Evolutionary conservation across 1,140 invertebrate species (phyloP), one percentile per base, ranked within the genome.

Genomic region (Lethrus apterus): DNA sequence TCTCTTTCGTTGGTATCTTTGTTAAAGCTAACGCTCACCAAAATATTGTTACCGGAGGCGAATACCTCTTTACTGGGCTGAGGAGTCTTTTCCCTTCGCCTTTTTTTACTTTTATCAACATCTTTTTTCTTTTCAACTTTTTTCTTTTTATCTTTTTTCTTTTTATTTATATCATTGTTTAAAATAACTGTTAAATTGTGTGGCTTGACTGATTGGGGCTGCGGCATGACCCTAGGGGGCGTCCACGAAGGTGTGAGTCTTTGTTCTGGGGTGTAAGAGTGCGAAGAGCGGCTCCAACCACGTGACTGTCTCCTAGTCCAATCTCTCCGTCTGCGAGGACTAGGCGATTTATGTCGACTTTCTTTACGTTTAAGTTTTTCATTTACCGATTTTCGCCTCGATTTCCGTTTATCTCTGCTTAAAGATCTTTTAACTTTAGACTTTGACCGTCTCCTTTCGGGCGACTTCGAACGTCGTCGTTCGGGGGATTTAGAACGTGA

Each of bases 1-100:
- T 74, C 66, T 50, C 75, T 65, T 17, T 48, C 24, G 18, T 32
- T 70, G 46, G 77, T 76, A 43, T 83, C 81, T 51, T 86, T 84
- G 58, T 85, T 86, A 63, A 93, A 93, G 65, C 87, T 91, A 4
- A 93, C 86, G 65, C 88, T 92, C 0, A 93, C 88, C 20, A 92
- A 72, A 43, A 93, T 93, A 60, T 91, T 92, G 66, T 92, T 88
- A 3, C 89, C 90, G 17, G 88, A 90, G 0, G 89, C 86, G 60
- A 91, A 92, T 0, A 93, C 87, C 69, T 92, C 89, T 64, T 93
- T 93, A 0, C 81, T 84, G 1, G 85, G 84, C 2, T 75, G 69
- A 0, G 77, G 74, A 0, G 74, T 74, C 43, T 73, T 71, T 15
- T 75, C 70, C 40, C 72, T 67, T 21, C 63, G 69, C 52, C 58